Conservation (phyloP, 2,113 vertebrate species). For the Lasiurus borealis region DNA sequence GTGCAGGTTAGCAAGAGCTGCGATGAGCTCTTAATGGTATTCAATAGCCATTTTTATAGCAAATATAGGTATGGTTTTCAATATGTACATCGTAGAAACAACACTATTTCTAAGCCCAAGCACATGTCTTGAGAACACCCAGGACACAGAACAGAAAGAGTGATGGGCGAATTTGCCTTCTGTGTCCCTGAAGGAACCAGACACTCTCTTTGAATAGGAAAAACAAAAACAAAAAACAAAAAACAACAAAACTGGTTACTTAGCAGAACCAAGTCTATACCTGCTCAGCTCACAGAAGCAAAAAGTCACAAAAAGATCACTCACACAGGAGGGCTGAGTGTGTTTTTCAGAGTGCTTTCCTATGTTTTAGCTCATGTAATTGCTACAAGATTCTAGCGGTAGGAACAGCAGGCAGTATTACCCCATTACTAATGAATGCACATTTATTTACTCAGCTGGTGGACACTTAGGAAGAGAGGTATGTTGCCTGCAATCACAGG, state of each 20-base stretch:
- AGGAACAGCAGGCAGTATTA: not conserved
- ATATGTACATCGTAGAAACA: not conserved
- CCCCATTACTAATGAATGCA: not conserved
- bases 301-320: not conserved
- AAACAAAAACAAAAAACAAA: not conserved
- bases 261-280: constrained; percentile 10
- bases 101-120: not conserved
- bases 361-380: not conserved
- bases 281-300: not conserved
- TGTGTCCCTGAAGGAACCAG: not conserved
- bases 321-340: not conserved
- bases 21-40: not conserved
- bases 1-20: not conserved
- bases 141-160: not conserved
- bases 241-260: not conserved
- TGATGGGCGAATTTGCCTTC: not conserved
- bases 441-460: not conserved
- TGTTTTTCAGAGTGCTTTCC: constrained; percentile 5
- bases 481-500: not conserved
- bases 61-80: not conserved
- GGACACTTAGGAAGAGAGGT: not conserved
- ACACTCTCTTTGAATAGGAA: not conserved
- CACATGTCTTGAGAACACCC: not conserved
- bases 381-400: not conserved
- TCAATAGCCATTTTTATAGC: not conserved